A percentile compares a stretch with the other conserved stretches of the same genome.
Conservation (phyloP, 2,888 invertebrate species). For the Iselma pallidipennis region DNA sequence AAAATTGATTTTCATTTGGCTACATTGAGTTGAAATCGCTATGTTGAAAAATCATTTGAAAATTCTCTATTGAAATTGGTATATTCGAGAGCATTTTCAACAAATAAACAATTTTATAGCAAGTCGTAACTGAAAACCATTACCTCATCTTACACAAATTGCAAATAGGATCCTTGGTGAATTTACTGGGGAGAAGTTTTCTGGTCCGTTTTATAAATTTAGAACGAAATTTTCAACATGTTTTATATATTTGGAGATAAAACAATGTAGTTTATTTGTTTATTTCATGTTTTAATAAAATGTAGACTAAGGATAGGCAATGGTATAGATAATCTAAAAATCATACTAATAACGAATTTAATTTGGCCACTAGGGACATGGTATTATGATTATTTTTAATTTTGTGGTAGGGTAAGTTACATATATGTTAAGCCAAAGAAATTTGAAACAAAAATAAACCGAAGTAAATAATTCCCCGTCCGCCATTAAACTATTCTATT, state of each 20-base stretch:
- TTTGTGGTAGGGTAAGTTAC: slow-evolving; percentile 6
- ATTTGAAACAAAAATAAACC: slow-evolving; percentile 13
- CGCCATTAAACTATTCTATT: slow-evolving; percentile 12
- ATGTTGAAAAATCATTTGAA: background rate
- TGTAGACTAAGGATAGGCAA: background rate
- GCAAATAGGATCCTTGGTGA: background rate
- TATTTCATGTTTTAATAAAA: background rate
- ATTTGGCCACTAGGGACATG: background rate
- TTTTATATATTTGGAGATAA: background rate
- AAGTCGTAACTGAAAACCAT: background rate
- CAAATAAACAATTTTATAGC: background rate
- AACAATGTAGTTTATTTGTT: background rate
- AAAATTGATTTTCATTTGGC: background rate
- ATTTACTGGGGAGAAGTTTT: background rate
- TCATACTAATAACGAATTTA: background rate
- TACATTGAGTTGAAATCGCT: too few relatives aligned
- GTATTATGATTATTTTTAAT: slow-evolving; percentile 6
- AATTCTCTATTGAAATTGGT: background rate
- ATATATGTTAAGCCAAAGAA: slow-evolving; percentile 4
- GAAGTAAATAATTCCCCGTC: slow-evolving; percentile 11
- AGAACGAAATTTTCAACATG: background rate
- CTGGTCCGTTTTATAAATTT: too few relatives aligned
- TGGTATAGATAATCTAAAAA: background rate
- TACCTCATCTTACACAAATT: background rate
- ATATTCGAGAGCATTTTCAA: background rate